phyloP scores from a whole-genome alignment of 2,797 vertebrate genomes.

The Limnodromus scolopaceus region DNA sequence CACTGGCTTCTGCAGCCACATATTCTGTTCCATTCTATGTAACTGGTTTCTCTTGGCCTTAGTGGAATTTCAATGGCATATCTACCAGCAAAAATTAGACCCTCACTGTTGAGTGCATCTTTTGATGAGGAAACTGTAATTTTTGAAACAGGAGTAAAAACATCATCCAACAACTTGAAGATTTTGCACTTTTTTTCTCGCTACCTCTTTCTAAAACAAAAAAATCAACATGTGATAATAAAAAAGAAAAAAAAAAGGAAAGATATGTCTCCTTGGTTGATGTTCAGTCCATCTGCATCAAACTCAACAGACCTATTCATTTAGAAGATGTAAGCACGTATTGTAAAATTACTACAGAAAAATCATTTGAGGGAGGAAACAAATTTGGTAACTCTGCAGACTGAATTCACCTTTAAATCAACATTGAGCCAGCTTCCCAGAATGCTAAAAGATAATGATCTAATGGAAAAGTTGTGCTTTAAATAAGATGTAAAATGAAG shows the following conservation, averaged over 20 bases:
- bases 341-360: background rate
- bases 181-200: background rate
- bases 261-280: background rate
- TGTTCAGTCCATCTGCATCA: background rate
- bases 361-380: background rate
- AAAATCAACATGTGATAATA: rapidly evolving
- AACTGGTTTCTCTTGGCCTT: background rate
- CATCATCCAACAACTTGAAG: background rate
- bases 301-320: background rate
- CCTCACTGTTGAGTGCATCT: background rate
- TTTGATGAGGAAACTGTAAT: constrained; percentile 24
- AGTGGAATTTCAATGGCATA: background rate
- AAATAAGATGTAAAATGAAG: background rate
- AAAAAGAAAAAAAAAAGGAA: background rate
- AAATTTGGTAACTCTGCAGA: background rate
- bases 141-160: background rate
- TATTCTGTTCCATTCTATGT: background rate
- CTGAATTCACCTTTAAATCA: background rate
- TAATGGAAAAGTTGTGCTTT: background rate
- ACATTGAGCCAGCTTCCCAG: background rate
- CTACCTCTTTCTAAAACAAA: background rate
- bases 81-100: background rate
- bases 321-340: background rate
- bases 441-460: background rate
- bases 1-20: background rate